Evolutionary conservation across 2,797 vertebrate genomes (phyloP), one percentile per base, ranked within the genome.

Genomic region (Poecilia gillii): DNA sequence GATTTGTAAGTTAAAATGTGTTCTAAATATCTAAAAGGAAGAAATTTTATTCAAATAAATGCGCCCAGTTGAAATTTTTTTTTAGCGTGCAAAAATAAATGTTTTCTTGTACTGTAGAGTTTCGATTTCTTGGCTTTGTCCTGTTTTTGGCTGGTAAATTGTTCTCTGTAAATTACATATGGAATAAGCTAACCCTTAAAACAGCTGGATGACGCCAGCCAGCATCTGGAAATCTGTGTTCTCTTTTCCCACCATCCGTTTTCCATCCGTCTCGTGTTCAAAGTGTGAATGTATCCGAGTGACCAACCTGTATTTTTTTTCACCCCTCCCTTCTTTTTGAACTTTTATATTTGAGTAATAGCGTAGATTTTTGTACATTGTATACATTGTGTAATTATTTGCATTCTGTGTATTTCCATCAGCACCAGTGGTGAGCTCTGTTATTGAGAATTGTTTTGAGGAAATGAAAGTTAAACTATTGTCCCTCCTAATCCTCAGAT

Each of bases 321-420:
- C 13, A 20, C 20, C 41, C 11, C 20, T 6, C 31, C 66, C 39
- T 23, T 1, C 39, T 43, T 70, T 70, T n/a, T 18, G 12, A 76
- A 47, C 23, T 66, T 77, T 75, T 76, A 79, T 79, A 57, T 47
- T 74, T 76, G 62, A 84, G 77, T 31, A n/a, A 72, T 91, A 88
- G 80, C 76, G 77, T 91, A 90, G 90, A 62, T 85, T 92, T 74
- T 90, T 92, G 88, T 92, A 89, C 81, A 90, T 90, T 91, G 85
- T 91, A 88, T 43, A 92, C 92, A 87, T 45, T 86, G 78, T 81
- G 88, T 85, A 85, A 89, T 91, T 81, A 90, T 92, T 87, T 87
- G 84, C 81, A 90, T 73, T 81, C 20, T 49, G 78, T 89, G 84
- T 82, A 53, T 71, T 87, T 85, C 79, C 89, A 79, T 91, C 80